Percentiles rank a stretch among this genome's conserved stretches.
Conservation (phyloP, 2,797 vertebrate species). For the Rhinatrema bivittatum region DNA sequence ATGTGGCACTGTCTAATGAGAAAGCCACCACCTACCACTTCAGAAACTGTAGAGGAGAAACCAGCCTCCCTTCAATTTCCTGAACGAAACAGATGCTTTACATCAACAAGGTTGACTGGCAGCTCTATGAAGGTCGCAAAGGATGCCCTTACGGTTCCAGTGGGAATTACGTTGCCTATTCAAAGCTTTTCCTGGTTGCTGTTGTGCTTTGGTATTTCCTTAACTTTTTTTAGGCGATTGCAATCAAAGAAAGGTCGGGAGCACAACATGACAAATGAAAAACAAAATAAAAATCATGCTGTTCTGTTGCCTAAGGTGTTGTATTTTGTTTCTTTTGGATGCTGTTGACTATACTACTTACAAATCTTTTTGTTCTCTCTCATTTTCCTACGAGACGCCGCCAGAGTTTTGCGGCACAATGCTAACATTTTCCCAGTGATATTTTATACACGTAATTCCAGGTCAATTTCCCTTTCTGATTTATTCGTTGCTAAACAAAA, state of each 20-base stretch:
- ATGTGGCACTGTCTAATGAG: constrained; percentile 35
- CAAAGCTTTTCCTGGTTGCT: constrained; percentile 26
- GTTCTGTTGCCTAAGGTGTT: background rate
- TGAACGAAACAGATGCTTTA: constrained; percentile 45
- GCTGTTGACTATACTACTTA: no score
- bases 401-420: no score
- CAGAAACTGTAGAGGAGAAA: constrained; percentile 40
- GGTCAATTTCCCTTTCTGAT: no score
- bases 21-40: constrained; percentile 42
- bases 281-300: constrained; percentile 14
- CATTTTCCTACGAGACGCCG: no score
- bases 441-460: no score
- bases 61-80: constrained; percentile 43
- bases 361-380: no score
- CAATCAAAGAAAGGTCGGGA: no score
- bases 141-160: constrained; percentile 29
- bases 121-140: constrained; percentile 27
- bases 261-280: constrained; percentile 7
- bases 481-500: no score
- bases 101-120: constrained; percentile 44
- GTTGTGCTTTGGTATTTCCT: constrained; percentile 25
- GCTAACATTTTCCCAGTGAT: no score
- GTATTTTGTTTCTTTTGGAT: background rate
- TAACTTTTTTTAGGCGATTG: constrained; percentile 4
- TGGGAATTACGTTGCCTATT: constrained; percentile 31